Evolutionary conservation across 2,888 invertebrate genomes (phyloP).

Genomic region (Drosophila kambysellisi): DNA sequence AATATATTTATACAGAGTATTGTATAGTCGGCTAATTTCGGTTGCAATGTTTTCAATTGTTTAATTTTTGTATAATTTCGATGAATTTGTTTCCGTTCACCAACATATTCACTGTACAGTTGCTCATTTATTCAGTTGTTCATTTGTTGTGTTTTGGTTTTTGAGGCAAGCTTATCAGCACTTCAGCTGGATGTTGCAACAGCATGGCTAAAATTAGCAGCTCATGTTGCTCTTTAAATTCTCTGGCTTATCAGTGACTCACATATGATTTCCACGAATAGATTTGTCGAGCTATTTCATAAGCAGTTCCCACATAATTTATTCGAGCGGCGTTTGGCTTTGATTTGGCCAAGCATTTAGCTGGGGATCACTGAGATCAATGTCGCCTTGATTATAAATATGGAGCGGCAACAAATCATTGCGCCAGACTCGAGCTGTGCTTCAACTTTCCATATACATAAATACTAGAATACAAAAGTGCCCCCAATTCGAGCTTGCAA

Average conservation of each 20-base stretch:
- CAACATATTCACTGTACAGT: conserved; percentile 19
- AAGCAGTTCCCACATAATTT: conserved; percentile 15
- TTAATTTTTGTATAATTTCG: conserved; percentile 23
- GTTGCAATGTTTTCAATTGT: background rate
- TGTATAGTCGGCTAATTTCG: background rate
- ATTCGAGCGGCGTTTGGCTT: conserved; percentile 34
- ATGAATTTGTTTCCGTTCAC: conserved; percentile 56
- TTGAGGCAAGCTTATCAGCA: conserved; percentile 31
- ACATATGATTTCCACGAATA: background rate
- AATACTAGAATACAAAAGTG: conserved; percentile 19
- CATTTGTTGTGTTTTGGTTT: conserved; percentile 1
- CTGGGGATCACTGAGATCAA: conserved; percentile 61
- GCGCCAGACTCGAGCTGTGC: conserved; percentile 16
- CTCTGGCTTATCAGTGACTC: conserved; percentile 9
- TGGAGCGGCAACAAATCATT: conserved; percentile 37
- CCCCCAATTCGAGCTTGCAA: conserved; percentile 23
- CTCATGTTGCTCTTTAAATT: background rate
- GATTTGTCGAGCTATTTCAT: conserved; percentile 3
- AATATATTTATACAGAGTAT: background rate
- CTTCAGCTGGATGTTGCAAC: conserved; percentile 3
- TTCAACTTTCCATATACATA: background rate
- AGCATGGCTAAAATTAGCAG: background rate
- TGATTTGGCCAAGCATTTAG: conserved; percentile 38
- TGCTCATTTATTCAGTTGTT: conserved; percentile 9
- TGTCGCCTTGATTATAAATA: conserved; percentile 51